Conservation (phyloP, 2,113 vertebrate genomes). For the Empidonax traillii region DNA sequence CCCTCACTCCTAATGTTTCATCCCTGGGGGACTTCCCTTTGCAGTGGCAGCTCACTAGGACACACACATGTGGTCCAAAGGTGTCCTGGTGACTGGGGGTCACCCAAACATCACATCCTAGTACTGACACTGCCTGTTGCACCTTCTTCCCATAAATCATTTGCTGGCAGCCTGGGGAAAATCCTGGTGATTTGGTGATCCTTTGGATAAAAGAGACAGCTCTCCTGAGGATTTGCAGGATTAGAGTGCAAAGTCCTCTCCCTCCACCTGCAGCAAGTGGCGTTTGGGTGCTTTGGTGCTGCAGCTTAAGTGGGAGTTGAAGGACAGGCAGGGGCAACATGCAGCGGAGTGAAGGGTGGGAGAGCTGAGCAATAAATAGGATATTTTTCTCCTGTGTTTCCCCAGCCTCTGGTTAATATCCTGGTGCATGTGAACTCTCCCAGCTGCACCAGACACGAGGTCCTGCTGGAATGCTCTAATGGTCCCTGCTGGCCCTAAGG, state of each 20-base stretch:
- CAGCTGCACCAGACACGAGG: background rate
- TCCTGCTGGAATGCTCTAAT: background rate
- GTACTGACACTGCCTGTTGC: background rate
- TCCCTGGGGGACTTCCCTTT: background rate
- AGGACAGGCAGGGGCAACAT: background rate
- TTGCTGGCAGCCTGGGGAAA: background rate
- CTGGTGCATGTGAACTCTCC: background rate
- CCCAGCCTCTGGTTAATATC: background rate
- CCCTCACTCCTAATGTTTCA: background rate
- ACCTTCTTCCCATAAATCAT: background rate
- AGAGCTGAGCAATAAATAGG: background rate
- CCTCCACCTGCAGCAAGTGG: background rate
- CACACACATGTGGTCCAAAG: background rate
- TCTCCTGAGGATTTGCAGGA: background rate
- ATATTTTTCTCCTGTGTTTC: background rate
- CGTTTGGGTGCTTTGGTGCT: background rate
- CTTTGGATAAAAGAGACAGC: rapidly evolving
- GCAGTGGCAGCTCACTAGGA: background rate
- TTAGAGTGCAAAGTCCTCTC: background rate
- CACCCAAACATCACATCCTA: background rate
- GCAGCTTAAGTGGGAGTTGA: background rate
- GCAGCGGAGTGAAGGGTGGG: rapidly evolving
- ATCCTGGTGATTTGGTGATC: background rate
- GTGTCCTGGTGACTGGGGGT: background rate
- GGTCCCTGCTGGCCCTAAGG: background rate